Evolutionary conservation across 2,113 vertebrate genomes (phyloP).

Genomic region (Benthochromis sp.): DNA sequence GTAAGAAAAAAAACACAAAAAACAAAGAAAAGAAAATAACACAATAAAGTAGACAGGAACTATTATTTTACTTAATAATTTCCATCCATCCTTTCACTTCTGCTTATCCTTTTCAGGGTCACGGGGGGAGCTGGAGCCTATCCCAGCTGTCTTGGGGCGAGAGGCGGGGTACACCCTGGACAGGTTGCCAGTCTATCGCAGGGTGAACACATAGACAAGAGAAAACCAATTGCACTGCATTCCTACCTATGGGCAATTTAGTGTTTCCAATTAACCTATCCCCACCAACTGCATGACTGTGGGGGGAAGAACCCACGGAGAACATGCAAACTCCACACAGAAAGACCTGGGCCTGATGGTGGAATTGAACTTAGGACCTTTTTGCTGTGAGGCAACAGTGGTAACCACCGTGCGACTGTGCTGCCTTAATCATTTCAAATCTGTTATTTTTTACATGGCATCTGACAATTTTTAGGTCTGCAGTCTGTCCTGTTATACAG

Average conservation of each 20-base stretch:
- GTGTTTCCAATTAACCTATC: neutral
- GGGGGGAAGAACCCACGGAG: neutral
- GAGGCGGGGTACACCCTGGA: neutral
- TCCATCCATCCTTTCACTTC: neutral
- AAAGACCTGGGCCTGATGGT: neutral
- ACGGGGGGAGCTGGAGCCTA: neutral
- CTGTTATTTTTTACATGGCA: neutral
- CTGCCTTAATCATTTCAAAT: neutral
- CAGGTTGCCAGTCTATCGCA: accelerated
- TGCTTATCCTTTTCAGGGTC: neutral
- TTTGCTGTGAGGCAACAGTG: neutral
- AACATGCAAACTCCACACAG: neutral
- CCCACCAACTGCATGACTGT: neutral
- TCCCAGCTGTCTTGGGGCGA: neutral
- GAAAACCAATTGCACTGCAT: neutral
- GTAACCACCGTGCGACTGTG: neutral
- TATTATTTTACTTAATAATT: neutral
- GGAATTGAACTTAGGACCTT: neutral
- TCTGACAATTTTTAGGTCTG: neutral
- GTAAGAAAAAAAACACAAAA: neutral
- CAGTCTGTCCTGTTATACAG: neutral
- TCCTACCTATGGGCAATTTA: neutral
- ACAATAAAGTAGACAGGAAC: neutral
- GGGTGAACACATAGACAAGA: neutral
- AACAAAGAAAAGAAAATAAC: neutral